phyloP scores from a whole-genome alignment of 2,888 invertebrate species.

The Antheraea assamensis region DNA sequence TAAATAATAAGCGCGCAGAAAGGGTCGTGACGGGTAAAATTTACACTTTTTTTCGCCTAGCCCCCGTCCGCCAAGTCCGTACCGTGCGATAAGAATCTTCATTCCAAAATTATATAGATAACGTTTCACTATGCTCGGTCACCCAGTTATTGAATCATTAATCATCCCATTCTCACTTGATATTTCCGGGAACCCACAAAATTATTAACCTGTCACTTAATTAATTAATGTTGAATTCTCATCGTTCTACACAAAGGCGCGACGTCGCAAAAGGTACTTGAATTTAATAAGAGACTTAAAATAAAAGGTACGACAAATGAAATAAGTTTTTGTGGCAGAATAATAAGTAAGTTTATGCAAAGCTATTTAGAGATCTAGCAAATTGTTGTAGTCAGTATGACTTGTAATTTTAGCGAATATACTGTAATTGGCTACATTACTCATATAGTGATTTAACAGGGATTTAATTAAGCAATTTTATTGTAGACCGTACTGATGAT shows the following conservation, averaged over 20 bases:
- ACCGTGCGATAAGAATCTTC: too few species aligned
- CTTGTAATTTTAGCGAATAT: not conserved
- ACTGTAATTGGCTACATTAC: not conserved
- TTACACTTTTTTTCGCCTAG: too few species aligned
- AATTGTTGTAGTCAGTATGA: not conserved
- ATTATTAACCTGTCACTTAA: conserved; percentile 6
- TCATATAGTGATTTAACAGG: not conserved
- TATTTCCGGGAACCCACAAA: not conserved
- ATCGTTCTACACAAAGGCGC: not conserved
- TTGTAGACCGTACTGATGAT: not conserved
- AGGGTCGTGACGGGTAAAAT: too few species aligned
- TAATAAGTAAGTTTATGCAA: not conserved
- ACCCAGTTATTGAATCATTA: not conserved
- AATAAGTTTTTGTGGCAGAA: conserved; percentile 5
- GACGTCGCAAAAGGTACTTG: not conserved
- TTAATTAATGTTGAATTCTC: conserved; percentile 2
- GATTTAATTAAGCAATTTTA: not conserved
- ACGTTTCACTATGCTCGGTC: too few species aligned
- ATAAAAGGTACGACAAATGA: conserved; percentile 10
- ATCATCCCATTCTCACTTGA: not conserved
- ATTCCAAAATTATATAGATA: too few species aligned
- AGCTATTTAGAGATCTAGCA: not conserved
- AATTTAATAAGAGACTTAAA: not conserved
- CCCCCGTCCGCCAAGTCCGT: too few species aligned
- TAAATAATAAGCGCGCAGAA: too few species aligned